Evolutionary conservation across 1,140 invertebrate genomes (phyloP).

Genomic region (Rhyacophila brunnea): DNA sequence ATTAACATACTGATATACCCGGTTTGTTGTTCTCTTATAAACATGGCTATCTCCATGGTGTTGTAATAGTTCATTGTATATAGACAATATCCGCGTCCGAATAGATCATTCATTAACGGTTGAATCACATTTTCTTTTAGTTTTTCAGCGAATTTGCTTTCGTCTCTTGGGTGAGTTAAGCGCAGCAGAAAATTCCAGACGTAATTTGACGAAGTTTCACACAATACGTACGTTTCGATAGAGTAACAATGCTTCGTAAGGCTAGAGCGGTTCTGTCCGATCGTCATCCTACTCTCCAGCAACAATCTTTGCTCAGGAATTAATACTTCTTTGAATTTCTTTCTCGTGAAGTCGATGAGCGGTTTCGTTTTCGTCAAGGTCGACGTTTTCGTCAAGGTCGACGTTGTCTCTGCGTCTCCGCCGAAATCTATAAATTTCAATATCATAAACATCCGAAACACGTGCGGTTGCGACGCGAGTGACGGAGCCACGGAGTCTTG

Average conservation of each 20-base stretch:
- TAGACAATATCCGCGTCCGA: neutral
- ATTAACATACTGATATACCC: neutral
- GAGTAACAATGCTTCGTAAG: neutral
- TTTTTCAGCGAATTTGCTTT: neutral
- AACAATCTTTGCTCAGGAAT: neutral
- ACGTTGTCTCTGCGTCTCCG: too few relatives aligned
- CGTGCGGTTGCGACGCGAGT: too few relatives aligned
- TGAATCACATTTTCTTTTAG: neutral
- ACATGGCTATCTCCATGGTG: neutral
- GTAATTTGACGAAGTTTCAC: neutral
- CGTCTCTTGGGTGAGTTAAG: neutral
- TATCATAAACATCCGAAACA: too few relatives aligned
- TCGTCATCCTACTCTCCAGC: neutral
- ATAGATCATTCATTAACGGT: neutral
- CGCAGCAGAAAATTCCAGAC: neutral
- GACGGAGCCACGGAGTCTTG: too few relatives aligned
- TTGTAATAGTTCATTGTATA: conserved; percentile 1
- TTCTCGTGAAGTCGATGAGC: neutral
- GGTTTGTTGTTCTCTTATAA: neutral
- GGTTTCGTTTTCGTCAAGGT: neutral
- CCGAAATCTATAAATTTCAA: too few relatives aligned
- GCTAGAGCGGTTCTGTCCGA: neutral
- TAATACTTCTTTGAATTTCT: neutral
- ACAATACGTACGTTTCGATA: neutral
- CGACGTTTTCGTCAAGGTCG: neutral